phyloP scores from a whole-genome alignment of 1,140 invertebrate species.

The Sycophila sp. region DNA sequence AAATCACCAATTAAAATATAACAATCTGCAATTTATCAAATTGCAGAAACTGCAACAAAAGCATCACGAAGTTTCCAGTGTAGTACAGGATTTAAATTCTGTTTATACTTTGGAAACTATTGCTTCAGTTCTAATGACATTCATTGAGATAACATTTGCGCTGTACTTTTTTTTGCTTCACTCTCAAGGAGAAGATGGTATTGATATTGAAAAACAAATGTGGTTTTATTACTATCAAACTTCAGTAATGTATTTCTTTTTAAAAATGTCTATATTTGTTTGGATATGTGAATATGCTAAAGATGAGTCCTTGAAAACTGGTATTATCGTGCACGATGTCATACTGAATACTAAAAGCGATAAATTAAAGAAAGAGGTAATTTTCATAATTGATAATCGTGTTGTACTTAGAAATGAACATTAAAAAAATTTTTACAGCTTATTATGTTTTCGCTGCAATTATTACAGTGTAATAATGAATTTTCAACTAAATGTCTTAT shows the following conservation, averaged over 20 bases:
- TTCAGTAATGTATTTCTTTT: slow-evolving; percentile 46
- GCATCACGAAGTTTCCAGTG: slow-evolving; percentile 51
- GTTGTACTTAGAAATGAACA: neutral
- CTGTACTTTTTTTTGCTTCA: slow-evolving; percentile 57
- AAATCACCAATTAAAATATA: slow-evolving; percentile 37
- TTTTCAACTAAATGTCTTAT: slow-evolving; percentile 48
- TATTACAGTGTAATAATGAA: slow-evolving; percentile 49
- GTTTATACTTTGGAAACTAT: slow-evolving; percentile 51
- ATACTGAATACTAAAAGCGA: slow-evolving; percentile 46
- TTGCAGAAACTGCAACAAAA: slow-evolving; percentile 49
- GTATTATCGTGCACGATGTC: slow-evolving; percentile 51
- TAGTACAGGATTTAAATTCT: slow-evolving; percentile 49
- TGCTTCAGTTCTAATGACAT: slow-evolving; percentile 49
- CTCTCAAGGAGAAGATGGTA: neutral
- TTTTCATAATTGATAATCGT: neutral
- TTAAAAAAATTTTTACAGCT: slow-evolving; percentile 43
- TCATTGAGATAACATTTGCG: slow-evolving; percentile 55
- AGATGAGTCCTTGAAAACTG: slow-evolving; percentile 47
- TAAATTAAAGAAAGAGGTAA: slow-evolving; percentile 55
- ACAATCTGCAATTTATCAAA: slow-evolving; percentile 51
- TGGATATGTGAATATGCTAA: slow-evolving; percentile 55
- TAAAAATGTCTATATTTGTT: slow-evolving; percentile 50
- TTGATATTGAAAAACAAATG: slow-evolving; percentile 45
- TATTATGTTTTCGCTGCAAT: slow-evolving; percentile 52
- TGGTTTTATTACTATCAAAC: slow-evolving; percentile 48